Conservation (phyloP, 2,888 invertebrate genomes). For the Apantesis nais region DNA sequence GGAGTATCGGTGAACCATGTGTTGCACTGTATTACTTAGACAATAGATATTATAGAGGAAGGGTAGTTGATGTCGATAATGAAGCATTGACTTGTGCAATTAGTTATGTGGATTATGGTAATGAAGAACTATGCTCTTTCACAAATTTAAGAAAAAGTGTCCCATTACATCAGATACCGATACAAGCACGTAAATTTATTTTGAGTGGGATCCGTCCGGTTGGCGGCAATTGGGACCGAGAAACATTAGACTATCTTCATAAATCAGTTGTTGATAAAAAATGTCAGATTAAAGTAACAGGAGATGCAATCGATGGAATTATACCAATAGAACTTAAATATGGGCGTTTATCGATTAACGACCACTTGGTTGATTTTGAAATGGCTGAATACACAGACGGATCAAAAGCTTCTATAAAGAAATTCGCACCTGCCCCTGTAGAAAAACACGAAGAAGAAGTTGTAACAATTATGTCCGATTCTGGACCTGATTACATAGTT, state of each 20-base stretch:
- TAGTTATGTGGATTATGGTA: constrained; percentile 93
- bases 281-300: constrained; percentile 79
- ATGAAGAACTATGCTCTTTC: constrained; percentile 87
- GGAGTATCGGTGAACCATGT: constrained; percentile 88
- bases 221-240: constrained; percentile 74
- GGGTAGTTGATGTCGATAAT: constrained; percentile 77
- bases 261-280: constrained; percentile 84
- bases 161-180: constrained; percentile 87
- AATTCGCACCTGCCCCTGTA: constrained; percentile 50
- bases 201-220: constrained; percentile 74
- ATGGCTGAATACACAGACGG: constrained; percentile 72
- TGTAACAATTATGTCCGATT: constrained; percentile 52
- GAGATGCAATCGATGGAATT: constrained; percentile 62
- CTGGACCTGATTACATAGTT: constrained; percentile 69
- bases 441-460: constrained; percentile 30
- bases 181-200: constrained; percentile 87
- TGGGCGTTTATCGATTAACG: constrained; percentile 74
- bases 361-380: constrained; percentile 78
- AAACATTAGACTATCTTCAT: constrained; percentile 87
- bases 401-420: constrained; percentile 60
- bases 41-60: constrained; percentile 89
- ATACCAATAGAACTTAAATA: constrained; percentile 70
- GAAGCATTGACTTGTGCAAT: constrained; percentile 80
- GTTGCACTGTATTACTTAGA: constrained; percentile 88
- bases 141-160: constrained; percentile 87